These are phyloP conservation scores for Palloptera scutellata DNA, from an alignment of 2,888 invertebrate genomes.

Conservation along the genomic window DNA sequence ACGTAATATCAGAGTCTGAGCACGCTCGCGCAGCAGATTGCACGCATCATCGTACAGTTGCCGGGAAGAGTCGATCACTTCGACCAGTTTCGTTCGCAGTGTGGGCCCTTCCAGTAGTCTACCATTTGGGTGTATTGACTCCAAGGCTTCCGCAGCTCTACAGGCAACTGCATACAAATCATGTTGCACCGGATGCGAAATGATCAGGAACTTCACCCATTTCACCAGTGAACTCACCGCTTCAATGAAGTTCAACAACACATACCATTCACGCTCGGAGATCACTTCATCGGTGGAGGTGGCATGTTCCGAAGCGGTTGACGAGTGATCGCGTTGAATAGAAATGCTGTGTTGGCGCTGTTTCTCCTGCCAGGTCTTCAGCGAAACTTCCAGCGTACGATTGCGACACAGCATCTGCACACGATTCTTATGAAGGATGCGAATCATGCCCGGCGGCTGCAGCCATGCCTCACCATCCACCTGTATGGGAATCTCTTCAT, in stretches of 20 bases:
- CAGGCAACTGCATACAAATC: constrained; percentile 79
- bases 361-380: constrained; percentile 88
- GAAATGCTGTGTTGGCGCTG: constrained; percentile 70
- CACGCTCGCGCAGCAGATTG: constrained; percentile 73
- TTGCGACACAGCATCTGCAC: constrained; percentile 96
- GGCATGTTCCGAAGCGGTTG: constrained; percentile 60
- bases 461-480: constrained; percentile 99
- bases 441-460: constrained; percentile 94
- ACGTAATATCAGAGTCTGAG: constrained; percentile 70
- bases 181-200: constrained; percentile 76
- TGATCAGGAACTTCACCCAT: constrained; percentile 75
- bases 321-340: constrained; percentile 65
- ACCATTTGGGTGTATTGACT: constrained; percentile 82
- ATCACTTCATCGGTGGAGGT: constrained; percentile 65
- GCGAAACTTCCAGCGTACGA: constrained; percentile 86
- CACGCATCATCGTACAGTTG: constrained; percentile 79
- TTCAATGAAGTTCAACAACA: constrained; percentile 81
- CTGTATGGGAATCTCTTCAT: constrained; percentile 92
- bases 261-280: constrained; percentile 64
- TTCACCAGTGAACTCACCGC: constrained; percentile 87
- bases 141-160: constrained; percentile 74
- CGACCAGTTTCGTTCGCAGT: constrained; percentile 78
- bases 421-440: constrained; percentile 95
- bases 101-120: constrained; percentile 80
- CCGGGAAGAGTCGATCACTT: constrained; percentile 60